Percentiles rank a stretch among this genome's conserved stretches.
phyloP scores from a whole-genome alignment of 2,113 vertebrate genomes.

The Saguinus imperator region DNA sequence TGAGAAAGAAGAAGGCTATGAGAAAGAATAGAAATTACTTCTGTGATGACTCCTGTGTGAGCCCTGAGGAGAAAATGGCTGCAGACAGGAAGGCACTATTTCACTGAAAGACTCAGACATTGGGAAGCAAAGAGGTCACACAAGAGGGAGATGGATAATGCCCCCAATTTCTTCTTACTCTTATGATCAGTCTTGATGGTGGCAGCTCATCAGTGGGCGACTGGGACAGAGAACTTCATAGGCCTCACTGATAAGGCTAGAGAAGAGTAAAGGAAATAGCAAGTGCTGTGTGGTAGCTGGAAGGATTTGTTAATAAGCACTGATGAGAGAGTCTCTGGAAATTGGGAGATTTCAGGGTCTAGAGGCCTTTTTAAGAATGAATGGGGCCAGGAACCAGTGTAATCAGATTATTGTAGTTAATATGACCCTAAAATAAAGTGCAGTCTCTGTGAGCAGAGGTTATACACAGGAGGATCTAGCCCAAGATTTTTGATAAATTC shows the following conservation, averaged over 20 bases:
- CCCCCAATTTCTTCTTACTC: not conserved
- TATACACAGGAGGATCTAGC: not conserved
- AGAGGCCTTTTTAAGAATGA: not conserved
- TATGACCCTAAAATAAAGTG: not conserved
- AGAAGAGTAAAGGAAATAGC: not conserved
- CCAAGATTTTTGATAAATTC: not conserved
- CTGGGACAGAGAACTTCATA: not conserved
- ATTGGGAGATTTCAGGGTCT: not conserved
- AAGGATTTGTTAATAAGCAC: not conserved
- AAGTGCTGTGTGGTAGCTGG: not conserved
- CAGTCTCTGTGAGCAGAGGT: not conserved
- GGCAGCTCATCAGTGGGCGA: not conserved
- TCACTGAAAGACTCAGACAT: not conserved
- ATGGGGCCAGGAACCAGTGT: not conserved
- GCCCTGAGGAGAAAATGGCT: not conserved
- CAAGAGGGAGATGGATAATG: not conserved
- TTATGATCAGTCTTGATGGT: not conserved
- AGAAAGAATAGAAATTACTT: conserved; percentile 18
- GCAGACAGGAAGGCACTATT: not conserved
- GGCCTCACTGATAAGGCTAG: not conserved
- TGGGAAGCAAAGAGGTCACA: not conserved
- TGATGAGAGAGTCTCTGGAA: not conserved
- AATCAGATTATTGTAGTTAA: not conserved
- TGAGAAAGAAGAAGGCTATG: not conserved
- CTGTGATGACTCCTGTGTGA: not conserved